phyloP scores from a whole-genome alignment of 2,113 vertebrate genomes.

The Caranx ignobilis region DNA sequence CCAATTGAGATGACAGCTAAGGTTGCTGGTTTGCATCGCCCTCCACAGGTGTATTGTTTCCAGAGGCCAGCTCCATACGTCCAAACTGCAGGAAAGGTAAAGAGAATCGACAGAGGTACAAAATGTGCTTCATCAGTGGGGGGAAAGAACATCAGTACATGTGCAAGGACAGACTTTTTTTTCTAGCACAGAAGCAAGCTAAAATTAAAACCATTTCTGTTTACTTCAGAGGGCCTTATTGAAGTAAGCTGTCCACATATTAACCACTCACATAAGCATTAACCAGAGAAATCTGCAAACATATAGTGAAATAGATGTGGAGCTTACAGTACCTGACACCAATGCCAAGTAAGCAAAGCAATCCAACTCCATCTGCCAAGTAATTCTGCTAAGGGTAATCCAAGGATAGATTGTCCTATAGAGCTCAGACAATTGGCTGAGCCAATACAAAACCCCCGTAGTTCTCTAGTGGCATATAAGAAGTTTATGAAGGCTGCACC shows the following conservation, averaged over 20 bases:
- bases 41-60: slow-evolving; percentile 48
- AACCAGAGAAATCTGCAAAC: slow-evolving; percentile 36
- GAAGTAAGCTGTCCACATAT: slow-evolving; percentile 18
- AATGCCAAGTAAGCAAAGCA: slow-evolving; percentile 39
- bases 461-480: slow-evolving; percentile 71
- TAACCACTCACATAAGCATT: slow-evolving; percentile 40
- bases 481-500: slow-evolving; percentile 76
- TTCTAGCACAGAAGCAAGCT: neutral
- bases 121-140: neutral
- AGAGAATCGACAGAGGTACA: slow-evolving; percentile 13
- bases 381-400: slow-evolving; percentile 60
- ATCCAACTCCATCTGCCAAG: slow-evolving; percentile 58
- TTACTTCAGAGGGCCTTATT: neutral
- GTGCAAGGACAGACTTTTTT: neutral
- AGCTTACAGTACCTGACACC: slow-evolving; percentile 3
- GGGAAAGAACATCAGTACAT: neutral
- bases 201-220: neutral
- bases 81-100: slow-evolving; percentile 23
- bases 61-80: slow-evolving; percentile 32
- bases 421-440: slow-evolving; percentile 66
- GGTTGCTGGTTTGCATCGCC: slow-evolving; percentile 36
- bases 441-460: slow-evolving; percentile 62
- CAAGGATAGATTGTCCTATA: slow-evolving; percentile 73
- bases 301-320: neutral
- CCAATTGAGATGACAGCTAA: slow-evolving; percentile 32